These are phyloP conservation scores for Discoglossus pictus DNA, from an alignment of 2,797 vertebrate species.

Conservation along the genomic window DNA sequence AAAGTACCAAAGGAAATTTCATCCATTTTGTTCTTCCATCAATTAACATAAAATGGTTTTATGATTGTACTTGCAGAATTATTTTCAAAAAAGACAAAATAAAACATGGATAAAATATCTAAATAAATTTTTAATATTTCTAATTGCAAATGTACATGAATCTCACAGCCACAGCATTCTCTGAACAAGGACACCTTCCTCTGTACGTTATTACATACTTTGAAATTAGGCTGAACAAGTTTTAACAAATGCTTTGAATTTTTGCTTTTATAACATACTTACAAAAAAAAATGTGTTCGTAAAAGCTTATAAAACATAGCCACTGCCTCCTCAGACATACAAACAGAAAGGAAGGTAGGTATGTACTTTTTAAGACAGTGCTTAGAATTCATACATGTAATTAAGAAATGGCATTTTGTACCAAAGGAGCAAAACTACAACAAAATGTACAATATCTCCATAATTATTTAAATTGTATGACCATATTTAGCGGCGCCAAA, in stretches of 20 bases:
- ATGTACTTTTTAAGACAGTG: constrained; percentile 62
- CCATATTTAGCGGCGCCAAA: too few species aligned
- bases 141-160: constrained; percentile 99
- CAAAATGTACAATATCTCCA: constrained; percentile 18
- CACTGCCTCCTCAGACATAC: constrained; percentile 65
- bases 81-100: constrained; percentile 41
- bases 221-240: constrained; percentile 78
- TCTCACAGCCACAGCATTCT: constrained; percentile 92
- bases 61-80: too few species aligned
- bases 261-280: constrained; percentile 90
- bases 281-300: constrained; percentile 77
- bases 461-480: too few species aligned
- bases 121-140: constrained; percentile 99
- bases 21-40: too few species aligned
- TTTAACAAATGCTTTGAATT: constrained; percentile 80
- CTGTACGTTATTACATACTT: constrained; percentile 96
- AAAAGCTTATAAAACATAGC: constrained; percentile 94
- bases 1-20: too few species aligned
- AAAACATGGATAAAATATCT: constrained; percentile 88
- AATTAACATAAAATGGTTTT: too few species aligned
- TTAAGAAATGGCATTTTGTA: constrained; percentile 16
- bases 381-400: constrained; percentile 50
- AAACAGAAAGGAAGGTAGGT: constrained; percentile 59
- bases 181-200: constrained; percentile 86
- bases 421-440: constrained; percentile 45